phyloP scores from a whole-genome alignment of 2,113 vertebrate species.

The Todiramphus saurophagus region DNA sequence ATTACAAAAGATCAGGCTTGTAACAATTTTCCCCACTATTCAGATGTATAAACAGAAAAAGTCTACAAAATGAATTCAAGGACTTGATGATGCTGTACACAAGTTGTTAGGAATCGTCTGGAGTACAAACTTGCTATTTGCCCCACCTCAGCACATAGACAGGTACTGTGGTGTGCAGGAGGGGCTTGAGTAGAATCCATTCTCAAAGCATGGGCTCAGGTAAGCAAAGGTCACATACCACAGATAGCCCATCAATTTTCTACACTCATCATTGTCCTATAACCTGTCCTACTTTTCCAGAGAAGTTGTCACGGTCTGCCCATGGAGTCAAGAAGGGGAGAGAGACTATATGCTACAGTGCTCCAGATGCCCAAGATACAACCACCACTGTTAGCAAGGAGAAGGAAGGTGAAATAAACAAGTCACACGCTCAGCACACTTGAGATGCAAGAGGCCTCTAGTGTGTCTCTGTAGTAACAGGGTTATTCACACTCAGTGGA shows the following conservation, averaged over 20 bases:
- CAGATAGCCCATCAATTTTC: background rate
- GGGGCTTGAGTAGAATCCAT: background rate
- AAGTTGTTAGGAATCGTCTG: background rate
- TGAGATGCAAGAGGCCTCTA: background rate
- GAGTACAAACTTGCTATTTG: background rate
- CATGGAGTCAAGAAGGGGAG: background rate
- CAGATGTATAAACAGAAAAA: background rate
- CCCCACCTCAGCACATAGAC: background rate
- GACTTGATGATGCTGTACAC: fast-evolving
- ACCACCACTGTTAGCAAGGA: background rate
- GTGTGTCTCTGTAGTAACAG: background rate
- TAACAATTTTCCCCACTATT: background rate
- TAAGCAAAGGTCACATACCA: background rate
- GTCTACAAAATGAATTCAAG: background rate
- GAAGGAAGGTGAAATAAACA: background rate
- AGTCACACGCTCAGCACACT: background rate
- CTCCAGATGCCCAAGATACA: background rate
- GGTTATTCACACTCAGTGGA: background rate
- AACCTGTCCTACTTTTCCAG: background rate
- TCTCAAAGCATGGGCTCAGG: background rate
- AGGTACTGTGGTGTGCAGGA: background rate
- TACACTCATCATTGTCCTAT: background rate
- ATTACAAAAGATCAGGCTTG: background rate
- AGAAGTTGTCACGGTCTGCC: background rate
- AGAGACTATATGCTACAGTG: background rate